phyloP scores from a whole-genome alignment of 2,113 vertebrate genomes.

The Megalops atlanticus region DNA sequence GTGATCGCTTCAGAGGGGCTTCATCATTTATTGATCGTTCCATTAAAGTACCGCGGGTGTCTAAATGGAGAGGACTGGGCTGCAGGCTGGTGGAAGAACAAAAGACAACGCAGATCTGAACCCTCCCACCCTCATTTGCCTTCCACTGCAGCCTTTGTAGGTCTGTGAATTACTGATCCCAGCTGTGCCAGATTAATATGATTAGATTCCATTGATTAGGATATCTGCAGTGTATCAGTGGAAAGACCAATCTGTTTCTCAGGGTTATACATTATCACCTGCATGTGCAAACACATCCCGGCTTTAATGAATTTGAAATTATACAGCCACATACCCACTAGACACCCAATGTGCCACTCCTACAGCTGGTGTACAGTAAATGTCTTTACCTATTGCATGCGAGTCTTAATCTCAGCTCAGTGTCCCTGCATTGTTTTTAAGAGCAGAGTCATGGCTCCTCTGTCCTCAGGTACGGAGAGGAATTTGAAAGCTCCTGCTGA shows the following conservation, averaged over 20 bases:
- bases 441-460: not conserved
- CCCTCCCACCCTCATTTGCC: slow-evolving; percentile 31
- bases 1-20: slow-evolving; percentile 75
- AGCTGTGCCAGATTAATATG: slow-evolving; percentile 1
- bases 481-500: slow-evolving; percentile 83
- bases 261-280: not conserved
- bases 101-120: slow-evolving; percentile 34
- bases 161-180: not conserved
- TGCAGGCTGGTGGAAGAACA: slow-evolving; percentile 41
- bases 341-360: too few relatives aligned
- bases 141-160: slow-evolving; percentile 22
- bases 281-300: not conserved
- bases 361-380: too few relatives aligned
- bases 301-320: too few relatives aligned
- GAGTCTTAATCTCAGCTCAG: not conserved
- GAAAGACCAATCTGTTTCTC: slow-evolving; percentile 35
- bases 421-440: slow-evolving; percentile 29
- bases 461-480: slow-evolving; percentile 80
- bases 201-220: slow-evolving; percentile 1
- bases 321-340: too few relatives aligned
- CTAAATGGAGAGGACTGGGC: slow-evolving; percentile 43
- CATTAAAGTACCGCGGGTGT: slow-evolving; percentile 72
- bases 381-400: too few relatives aligned
- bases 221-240: not conserved
- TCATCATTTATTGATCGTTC: slow-evolving; percentile 84